Base-by-base conservation (phyloP, 2,888 invertebrate species). In the Rugalucina vietnamica region DNA sequence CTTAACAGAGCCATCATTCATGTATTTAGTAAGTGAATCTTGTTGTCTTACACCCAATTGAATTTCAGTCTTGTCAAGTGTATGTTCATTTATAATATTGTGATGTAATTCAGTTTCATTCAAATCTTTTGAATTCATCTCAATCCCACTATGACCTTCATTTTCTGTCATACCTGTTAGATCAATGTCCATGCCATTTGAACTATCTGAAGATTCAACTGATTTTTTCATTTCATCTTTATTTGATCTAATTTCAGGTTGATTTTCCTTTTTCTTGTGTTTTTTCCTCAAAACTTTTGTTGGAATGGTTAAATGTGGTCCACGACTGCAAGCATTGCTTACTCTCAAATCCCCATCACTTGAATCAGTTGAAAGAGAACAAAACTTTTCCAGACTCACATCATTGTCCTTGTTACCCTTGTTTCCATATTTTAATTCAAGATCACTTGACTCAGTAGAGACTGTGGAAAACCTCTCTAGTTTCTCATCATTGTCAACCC, bases 391-490 rank as follows among this genome's bases (percentile, higher is more conserved):
- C 24, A 79, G 43, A 69, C 49, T 69, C 34, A 65, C 54, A 14
- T 79, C 79, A 71, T 75, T 74, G 78, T 82, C 78, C 21, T 71
- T 18, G 37, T 18, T 43, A 32, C 50, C 50, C 39, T 32, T 24
- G n/a, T 36, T 37, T 49, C 73, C 65, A n/a, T 73, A 36, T 65
- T 32, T 4, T 29, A 69, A n/a, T 27, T 76, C 76, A 5, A 72
- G 29, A 29, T 79, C 76, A 73, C 69, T 79, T 24, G 72, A 76
- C 12, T n/a, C 70, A 78, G 72, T 79, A 32, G 83, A 83, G n/a
- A 83, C 14, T 37, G 69, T 70, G 37, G 76, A 76, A 36, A 83
- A 79, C 57, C 65, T 76, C 65, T 83, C 83, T 39, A 83, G 69
- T 1, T 34, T 29, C 12, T 65, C 21, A 65, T 34, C 32, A 10